phyloP scores from a whole-genome alignment of 2,797 vertebrate species.

The Acanthurus lineatus region DNA sequence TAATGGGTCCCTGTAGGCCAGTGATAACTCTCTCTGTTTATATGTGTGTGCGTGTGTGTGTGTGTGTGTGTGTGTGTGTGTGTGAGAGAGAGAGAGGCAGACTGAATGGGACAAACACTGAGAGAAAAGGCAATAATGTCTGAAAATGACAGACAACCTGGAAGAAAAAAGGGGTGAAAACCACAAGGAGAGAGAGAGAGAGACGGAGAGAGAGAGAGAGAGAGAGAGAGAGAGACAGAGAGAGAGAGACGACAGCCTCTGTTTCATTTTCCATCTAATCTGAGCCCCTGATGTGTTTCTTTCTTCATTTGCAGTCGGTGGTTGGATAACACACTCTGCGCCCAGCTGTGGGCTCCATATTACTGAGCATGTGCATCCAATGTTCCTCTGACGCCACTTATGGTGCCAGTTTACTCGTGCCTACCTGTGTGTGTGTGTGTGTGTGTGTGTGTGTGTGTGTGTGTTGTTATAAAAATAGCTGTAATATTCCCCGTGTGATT shows the following conservation, averaged over 20 bases:
- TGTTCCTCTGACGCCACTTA: not conserved
- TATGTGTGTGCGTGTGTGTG: slow-evolving; percentile 48
- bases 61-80: slow-evolving; percentile 27
- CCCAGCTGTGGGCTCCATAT: slow-evolving; percentile 48
- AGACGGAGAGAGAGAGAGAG: no score
- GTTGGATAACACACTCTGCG: slow-evolving; percentile 55
- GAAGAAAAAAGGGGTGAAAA: slow-evolving; percentile 46
- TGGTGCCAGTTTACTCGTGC: no score
- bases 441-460: slow-evolving; percentile 11
- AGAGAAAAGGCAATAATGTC: slow-evolving; percentile 69
- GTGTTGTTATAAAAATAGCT: slow-evolving; percentile 52
- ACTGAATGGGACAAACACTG: slow-evolving; percentile 55
- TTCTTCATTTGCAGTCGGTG: slow-evolving; percentile 74
- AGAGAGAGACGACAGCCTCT: slow-evolving; percentile 39
- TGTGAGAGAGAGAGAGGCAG: not conserved
- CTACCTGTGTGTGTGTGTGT: slow-evolving; percentile 2
- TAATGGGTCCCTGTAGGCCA: slow-evolving; percentile 74
- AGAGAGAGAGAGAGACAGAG: slow-evolving; percentile 30
- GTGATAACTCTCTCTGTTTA: slow-evolving; percentile 72
- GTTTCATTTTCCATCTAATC: slow-evolving; percentile 70
- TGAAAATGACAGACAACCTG: slow-evolving; percentile 64
- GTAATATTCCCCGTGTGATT: slow-evolving; percentile 57
- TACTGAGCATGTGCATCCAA: slow-evolving; percentile 15
- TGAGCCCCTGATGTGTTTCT: slow-evolving; percentile 64
- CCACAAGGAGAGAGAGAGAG: no score